Evolutionary conservation across 2,797 vertebrate genomes (phyloP).

Genomic region (Chaetophractus vellerosus): DNA sequence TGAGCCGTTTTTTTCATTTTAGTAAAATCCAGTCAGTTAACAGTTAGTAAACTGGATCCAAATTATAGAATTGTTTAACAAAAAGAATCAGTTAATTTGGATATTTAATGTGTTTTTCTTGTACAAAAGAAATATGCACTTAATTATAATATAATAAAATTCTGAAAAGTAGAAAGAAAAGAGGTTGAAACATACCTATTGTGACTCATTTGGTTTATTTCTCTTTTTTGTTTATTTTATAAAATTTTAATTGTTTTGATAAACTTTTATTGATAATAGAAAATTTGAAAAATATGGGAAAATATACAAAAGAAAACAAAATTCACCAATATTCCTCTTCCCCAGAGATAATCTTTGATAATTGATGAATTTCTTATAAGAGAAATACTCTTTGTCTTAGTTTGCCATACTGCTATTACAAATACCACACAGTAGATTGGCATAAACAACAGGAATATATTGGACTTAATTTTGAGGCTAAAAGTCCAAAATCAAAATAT

Average conservation of each 20-base stretch:
- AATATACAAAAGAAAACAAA: conserved; percentile 47
- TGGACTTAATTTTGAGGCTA: too few species aligned
- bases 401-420: too few species aligned
- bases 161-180: conserved; percentile 12
- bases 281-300: conserved; percentile 25
- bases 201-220: neutral
- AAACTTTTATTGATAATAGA: neutral
- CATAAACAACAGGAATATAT: too few species aligned
- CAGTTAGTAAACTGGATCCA: neutral
- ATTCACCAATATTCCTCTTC: neutral
- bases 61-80: neutral
- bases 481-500: too few species aligned
- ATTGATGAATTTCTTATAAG: conserved; percentile 13
- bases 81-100: neutral
- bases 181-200: neutral
- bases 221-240: neutral
- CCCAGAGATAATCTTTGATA: neutral
- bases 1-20: neutral
- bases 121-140: neutral
- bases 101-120: conserved; percentile 7
- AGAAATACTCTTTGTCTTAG: neutral
- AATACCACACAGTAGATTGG: too few species aligned
- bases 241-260: conserved; percentile 26
- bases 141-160: neutral
- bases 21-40: neutral